Evolutionary conservation across 2,113 vertebrate genomes (phyloP).

Genomic region (Mola mola): DNA sequence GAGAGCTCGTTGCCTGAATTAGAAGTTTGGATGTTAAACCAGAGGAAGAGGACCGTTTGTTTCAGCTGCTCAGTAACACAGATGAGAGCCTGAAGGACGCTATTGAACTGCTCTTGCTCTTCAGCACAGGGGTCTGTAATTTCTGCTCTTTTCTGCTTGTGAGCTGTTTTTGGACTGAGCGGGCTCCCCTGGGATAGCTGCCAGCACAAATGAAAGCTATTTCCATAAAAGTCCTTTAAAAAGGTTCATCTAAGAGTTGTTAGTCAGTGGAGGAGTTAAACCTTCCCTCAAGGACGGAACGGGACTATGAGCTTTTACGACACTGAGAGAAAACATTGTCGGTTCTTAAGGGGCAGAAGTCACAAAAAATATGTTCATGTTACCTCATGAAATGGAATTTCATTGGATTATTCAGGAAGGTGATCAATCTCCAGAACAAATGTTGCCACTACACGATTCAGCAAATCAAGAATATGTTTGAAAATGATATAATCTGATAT

Average conservation of each 20-base stretch:
- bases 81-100: not conserved
- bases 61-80: not conserved
- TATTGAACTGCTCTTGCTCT: not conserved
- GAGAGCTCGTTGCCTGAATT: not conserved
- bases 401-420: too few relatives aligned
- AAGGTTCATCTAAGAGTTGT: constrained; percentile 4
- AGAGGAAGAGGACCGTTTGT: not conserved
- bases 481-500: too few relatives aligned
- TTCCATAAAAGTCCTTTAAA: not conserved
- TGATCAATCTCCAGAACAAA: too few relatives aligned
- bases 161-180: not conserved
- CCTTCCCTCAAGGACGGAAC: not conserved
- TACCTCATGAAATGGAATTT: too few relatives aligned
- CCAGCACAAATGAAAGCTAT: not conserved
- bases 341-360: too few relatives aligned
- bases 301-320: too few relatives aligned
- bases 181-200: not conserved
- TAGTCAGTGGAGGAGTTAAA: not conserved
- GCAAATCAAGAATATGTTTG: too few relatives aligned
- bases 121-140: not conserved
- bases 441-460: too few relatives aligned
- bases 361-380: too few relatives aligned
- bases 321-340: too few relatives aligned
- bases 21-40: constrained; percentile 19
- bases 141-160: not conserved